Evolutionary conservation across 2,888 invertebrate species (phyloP).

Genomic region (Coremacera marginata): DNA sequence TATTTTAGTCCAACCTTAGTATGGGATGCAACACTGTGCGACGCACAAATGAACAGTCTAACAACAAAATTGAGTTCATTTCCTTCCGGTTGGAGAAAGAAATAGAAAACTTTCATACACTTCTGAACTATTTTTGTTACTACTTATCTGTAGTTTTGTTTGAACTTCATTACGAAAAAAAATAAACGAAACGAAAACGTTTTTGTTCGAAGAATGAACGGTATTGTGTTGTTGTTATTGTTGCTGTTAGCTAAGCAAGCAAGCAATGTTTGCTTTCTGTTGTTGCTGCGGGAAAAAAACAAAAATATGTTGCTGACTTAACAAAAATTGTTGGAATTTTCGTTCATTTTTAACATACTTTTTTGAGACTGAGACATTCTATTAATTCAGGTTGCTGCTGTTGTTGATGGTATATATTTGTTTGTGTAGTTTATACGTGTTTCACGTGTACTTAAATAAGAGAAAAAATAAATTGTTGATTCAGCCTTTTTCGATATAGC

Average conservation of each 20-base stretch:
- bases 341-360: not conserved
- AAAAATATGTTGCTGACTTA: not conserved
- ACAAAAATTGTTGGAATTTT: not conserved
- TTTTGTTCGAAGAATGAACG: not conserved
- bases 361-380: no score
- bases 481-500: not conserved
- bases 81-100: constrained; percentile 1
- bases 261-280: not conserved
- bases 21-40: no score
- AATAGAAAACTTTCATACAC: not conserved
- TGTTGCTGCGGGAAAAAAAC: not conserved
- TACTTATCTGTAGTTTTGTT: not conserved
- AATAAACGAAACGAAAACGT: not conserved
- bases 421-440: not conserved
- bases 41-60: no score
- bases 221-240: not conserved
- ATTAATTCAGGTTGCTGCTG: not conserved
- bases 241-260: not conserved
- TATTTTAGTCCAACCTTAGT: no score
- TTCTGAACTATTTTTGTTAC: not conserved
- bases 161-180: not conserved
- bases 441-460: not conserved
- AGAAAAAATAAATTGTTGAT: constrained; percentile 1
- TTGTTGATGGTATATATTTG: not conserved
- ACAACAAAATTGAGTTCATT: not conserved